Conservation (phyloP, 2,113 vertebrate species). For the Loxodonta africana region DNA sequence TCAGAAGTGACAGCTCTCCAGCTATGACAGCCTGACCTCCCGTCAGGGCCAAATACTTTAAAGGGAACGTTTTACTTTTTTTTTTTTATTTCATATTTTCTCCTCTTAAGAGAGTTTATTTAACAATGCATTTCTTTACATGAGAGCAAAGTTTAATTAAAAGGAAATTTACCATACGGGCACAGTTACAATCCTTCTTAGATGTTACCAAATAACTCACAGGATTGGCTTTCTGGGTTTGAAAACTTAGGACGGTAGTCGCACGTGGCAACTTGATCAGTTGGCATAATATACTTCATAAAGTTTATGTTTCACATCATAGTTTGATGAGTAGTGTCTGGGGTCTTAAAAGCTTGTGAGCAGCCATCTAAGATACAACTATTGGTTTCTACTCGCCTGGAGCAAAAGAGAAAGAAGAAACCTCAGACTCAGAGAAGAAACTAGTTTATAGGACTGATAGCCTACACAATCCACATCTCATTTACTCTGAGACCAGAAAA, state of each 20-base stretch:
- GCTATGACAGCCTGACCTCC: background rate
- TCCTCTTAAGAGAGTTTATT: background rate
- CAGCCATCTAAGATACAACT: background rate
- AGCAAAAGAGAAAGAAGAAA: background rate
- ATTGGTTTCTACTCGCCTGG: background rate
- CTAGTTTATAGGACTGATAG: background rate
- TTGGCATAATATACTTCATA: too few species aligned
- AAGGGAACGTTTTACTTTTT: background rate
- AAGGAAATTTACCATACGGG: background rate
- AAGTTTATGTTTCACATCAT: too few species aligned
- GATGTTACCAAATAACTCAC: too few species aligned
- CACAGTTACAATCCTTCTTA: too few species aligned
- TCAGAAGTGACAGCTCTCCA: background rate
- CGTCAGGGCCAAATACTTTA: background rate
- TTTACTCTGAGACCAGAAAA: too few species aligned
- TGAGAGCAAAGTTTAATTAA: conserved; percentile 47
- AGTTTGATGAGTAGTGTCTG: too few species aligned
- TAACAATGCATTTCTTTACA: conserved; percentile 48
- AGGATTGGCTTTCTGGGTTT: too few species aligned
- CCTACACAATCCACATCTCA: background rate
- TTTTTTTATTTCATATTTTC: background rate
- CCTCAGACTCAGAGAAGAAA: background rate
- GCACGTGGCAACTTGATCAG: too few species aligned
- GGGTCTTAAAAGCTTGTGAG: too few species aligned
- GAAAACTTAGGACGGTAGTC: too few species aligned